A percentile compares a stretch with the other conserved stretches of the same genome.
These are phyloP conservation scores for Trematocara zebra DNA, from an alignment of 2,113 vertebrate species.

Conservation along the genomic window DNA sequence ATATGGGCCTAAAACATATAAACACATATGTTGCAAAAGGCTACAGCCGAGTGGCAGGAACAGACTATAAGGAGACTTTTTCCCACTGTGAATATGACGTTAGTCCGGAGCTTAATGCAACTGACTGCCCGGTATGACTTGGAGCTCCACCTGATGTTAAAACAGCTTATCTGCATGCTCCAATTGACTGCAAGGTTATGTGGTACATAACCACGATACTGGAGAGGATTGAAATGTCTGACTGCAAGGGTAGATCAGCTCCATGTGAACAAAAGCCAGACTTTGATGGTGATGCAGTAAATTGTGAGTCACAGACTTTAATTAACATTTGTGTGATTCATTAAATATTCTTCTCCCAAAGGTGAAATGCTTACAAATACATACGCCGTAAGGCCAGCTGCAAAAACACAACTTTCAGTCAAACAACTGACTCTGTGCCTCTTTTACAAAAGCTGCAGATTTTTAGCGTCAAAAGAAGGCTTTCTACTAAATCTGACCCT, in stretches of 20 bases:
- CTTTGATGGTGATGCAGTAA: background rate
- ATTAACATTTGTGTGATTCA: background rate
- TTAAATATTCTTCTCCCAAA: background rate
- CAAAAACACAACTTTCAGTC: background rate
- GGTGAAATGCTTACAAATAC: background rate
- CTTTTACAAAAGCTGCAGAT: background rate
- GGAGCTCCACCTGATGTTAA: background rate
- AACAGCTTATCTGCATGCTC: background rate
- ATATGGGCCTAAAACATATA: rapidly evolving
- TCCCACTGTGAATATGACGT: rapidly evolving
- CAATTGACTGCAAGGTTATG: background rate
- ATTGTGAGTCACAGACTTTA: background rate
- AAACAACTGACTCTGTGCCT: background rate
- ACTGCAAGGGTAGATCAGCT: background rate
- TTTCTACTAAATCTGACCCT: background rate
- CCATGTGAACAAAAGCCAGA: background rate
- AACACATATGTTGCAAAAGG: background rate
- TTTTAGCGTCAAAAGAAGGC: background rate
- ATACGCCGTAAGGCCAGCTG: rapidly evolving
- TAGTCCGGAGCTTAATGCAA: rapidly evolving
- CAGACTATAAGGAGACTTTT: background rate
- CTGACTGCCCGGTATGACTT: background rate
- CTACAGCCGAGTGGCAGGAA: background rate
- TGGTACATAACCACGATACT: background rate
- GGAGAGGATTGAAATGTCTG: background rate